phyloP scores from a whole-genome alignment of 2,113 vertebrate species.

The Albula glossodonta region DNA sequence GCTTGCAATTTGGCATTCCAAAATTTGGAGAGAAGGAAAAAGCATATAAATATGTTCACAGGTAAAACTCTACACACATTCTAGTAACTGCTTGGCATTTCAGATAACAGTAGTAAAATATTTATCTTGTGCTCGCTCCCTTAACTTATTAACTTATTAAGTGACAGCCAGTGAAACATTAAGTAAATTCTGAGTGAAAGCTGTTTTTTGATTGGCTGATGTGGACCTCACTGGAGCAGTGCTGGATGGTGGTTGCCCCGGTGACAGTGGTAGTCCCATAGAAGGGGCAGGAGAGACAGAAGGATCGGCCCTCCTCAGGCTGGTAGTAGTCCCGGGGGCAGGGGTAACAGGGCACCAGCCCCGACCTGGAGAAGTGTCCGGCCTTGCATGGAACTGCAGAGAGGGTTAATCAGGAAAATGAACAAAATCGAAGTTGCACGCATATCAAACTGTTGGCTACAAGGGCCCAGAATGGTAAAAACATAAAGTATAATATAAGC shows the following conservation, averaged over 20 bases:
- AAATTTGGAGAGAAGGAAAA: too few species aligned
- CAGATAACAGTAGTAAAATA: too few species aligned
- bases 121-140: background rate
- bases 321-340: conserved; percentile 97
- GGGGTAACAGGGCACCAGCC: conserved; percentile 89
- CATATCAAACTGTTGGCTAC: too few species aligned
- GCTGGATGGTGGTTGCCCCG: conserved; percentile 86
- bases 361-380: conserved; percentile 92
- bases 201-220: background rate
- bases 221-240: conserved; percentile 88
- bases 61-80: too few species aligned
- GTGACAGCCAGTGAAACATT: background rate
- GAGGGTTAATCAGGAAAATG: background rate
- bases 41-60: too few species aligned
- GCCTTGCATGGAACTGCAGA: conserved; percentile 84
- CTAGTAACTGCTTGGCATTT: too few species aligned
- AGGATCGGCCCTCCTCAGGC: conserved; percentile 87
- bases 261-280: conserved; percentile 88
- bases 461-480: too few species aligned
- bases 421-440: too few species aligned
- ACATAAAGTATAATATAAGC: background rate
- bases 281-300: conserved; percentile 93
- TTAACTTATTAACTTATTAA: background rate
- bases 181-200: background rate
- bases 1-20: too few species aligned